A percentile compares a stretch with the other conserved stretches of the same genome.
phyloP scores from a whole-genome alignment of 2,888 invertebrate genomes.

The Aquatica leii region DNA sequence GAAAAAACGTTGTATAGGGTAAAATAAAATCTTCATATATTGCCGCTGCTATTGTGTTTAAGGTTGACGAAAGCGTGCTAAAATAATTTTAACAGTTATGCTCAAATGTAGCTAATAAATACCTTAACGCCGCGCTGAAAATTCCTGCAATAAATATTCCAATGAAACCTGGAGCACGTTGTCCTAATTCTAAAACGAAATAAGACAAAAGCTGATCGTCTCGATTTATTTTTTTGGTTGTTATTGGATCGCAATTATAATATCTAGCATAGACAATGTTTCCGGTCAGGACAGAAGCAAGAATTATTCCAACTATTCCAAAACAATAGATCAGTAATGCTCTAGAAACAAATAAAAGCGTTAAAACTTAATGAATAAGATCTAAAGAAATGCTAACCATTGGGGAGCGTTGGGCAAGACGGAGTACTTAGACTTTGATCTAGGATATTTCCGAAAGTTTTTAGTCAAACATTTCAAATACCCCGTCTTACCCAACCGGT shows the following conservation, averaged over 20 bases:
- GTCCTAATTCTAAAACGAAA: conserved; percentile 75
- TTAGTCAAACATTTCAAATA: too few species aligned
- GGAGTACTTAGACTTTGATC: too few species aligned
- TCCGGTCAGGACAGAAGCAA: conserved; percentile 67
- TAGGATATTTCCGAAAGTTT: too few species aligned
- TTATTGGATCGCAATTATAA: conserved; percentile 70
- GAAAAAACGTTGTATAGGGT: conserved; percentile 62
- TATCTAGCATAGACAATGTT: conserved; percentile 71
- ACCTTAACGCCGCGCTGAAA: conserved; percentile 76
- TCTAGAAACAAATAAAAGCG: too few species aligned
- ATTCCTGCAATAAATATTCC: conserved; percentile 79
- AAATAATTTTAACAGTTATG: too few species aligned
- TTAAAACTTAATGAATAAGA: too few species aligned
- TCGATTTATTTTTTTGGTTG: conserved; percentile 65
- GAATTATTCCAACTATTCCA: conserved; percentile 67
- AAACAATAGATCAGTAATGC: conserved; percentile 41
- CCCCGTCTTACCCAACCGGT: too few species aligned
- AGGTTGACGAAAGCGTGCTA: conserved; percentile 69
- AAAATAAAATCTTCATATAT: conserved; percentile 72
- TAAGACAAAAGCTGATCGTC: conserved; percentile 70
- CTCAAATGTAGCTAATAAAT: too few species aligned
- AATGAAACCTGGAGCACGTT: conserved; percentile 72
- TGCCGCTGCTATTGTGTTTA: conserved; percentile 71
- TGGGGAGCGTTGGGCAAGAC: too few species aligned
- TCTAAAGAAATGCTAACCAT: too few species aligned